These are phyloP conservation scores for Hoplostethus atlanticus DNA, from an alignment of 2,797 vertebrate species.

Conservation along the genomic window DNA sequence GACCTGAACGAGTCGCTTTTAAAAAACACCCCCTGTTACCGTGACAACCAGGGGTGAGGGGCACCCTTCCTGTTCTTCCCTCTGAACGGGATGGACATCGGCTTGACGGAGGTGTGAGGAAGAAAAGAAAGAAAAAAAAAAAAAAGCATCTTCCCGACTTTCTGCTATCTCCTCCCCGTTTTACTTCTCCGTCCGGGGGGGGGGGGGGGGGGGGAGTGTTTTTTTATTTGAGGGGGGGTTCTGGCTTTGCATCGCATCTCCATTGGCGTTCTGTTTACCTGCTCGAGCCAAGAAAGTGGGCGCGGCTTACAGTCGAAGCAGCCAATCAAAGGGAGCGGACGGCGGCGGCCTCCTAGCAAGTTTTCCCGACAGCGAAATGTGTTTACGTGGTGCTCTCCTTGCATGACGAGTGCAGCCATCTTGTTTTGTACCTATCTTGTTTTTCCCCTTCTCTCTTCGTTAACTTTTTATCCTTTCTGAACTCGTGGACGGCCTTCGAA, in stretches of 20 bases:
- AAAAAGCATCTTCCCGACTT: slow-evolving; percentile 29
- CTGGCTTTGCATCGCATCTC: slow-evolving; percentile 52
- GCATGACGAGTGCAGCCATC: slow-evolving; percentile 68
- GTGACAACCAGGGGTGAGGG: slow-evolving; percentile 22
- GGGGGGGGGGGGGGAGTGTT: slow-evolving; percentile 2
- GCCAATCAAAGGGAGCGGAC: slow-evolving; percentile 28
- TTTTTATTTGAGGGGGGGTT: slow-evolving; percentile 9
- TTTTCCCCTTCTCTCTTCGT: slow-evolving; percentile 3
- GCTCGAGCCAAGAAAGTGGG: slow-evolving; percentile 30
- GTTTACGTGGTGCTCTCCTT: slow-evolving; percentile 65
- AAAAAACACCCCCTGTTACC: slow-evolving; percentile 7
- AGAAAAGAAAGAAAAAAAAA: slow-evolving; percentile 6
- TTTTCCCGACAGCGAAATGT: slow-evolving; percentile 39
- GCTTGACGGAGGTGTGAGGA: slow-evolving; percentile 45
- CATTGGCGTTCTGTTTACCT: slow-evolving; percentile 34
- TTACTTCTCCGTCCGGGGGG: background rate
- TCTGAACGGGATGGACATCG: slow-evolving; percentile 21
- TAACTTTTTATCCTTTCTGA: slow-evolving; percentile 26
- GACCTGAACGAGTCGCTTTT: slow-evolving; percentile 39
- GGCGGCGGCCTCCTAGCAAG: background rate
- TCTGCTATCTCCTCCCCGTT: slow-evolving; percentile 10
- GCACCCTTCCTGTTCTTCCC: slow-evolving; percentile 16
- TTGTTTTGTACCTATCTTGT: slow-evolving; percentile 48
- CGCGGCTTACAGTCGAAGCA: slow-evolving; percentile 11
- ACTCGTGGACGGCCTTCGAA: slow-evolving; percentile 58